Percentiles rank a stretch among this genome's conserved stretches.
Evolutionary conservation across 2,113 vertebrate species (phyloP).

Genomic region (Nibea albiflora): DNA sequence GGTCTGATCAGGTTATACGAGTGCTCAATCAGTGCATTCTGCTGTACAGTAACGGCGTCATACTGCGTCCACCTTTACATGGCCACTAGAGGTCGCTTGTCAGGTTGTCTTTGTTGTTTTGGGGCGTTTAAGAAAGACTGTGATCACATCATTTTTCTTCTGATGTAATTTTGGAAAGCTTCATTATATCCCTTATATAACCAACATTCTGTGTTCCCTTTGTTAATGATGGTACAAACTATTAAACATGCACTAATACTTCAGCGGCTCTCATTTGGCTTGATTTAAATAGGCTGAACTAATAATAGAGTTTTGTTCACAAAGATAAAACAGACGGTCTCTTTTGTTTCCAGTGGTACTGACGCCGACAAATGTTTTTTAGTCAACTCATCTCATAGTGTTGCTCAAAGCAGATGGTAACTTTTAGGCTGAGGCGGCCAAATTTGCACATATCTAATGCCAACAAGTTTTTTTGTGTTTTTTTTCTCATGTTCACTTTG

Average conservation of each 20-base stretch:
- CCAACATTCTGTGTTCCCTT: background rate
- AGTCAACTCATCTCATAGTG: constrained; percentile 25
- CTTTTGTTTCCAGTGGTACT: constrained; percentile 36
- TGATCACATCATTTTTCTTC: no score
- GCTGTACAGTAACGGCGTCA: no score
- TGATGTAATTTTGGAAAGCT: no score
- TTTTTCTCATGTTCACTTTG: constrained; percentile 17
- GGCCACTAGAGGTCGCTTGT: no score
- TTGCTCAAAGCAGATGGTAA: constrained; percentile 51
- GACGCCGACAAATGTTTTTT: constrained; percentile 5
- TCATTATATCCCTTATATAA: no score
- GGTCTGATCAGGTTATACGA: no score
- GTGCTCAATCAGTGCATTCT: no score
- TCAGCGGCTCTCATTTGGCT: background rate
- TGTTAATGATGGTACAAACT: background rate
- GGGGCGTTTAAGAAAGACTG: no score
- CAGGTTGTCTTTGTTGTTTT: no score
- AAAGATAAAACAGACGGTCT: constrained; percentile 2
- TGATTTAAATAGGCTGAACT: background rate
- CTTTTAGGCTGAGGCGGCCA: constrained; percentile 10
- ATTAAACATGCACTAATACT: background rate
- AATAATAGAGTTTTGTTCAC: background rate
- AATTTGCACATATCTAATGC: constrained; percentile 24
- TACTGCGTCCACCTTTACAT: no score
- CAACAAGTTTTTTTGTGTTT: constrained; percentile 18